Base-by-base conservation (phyloP, 2,888 invertebrate species). In the Clivina fossor region DNA sequence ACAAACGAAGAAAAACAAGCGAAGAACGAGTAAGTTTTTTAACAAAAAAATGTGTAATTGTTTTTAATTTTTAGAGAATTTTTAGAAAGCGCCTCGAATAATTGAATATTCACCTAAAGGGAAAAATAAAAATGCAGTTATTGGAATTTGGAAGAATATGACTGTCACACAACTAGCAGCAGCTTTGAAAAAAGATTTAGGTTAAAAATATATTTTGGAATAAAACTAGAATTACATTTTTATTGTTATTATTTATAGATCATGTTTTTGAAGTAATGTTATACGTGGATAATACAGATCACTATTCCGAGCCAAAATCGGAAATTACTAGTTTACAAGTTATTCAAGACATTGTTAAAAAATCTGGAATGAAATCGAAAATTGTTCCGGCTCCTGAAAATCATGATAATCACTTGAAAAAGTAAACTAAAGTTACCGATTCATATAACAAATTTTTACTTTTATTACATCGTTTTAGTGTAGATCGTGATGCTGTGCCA, bases 141-240 rank as follows among this genome's bases (percentile, higher is more conserved):
- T 90, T 0, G 82, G 84, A 41, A 78, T 93, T 59, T 92, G 92
- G 90, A 75, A 81, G 38, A 81, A 87, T 65, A 93, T 94, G 81
- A 90, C 90, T 0, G 85, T 93, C 0, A 68, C 71, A 19, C 86
- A 94, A 65, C 70, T 95, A 51, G 87, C 91, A 0, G 67, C 76
- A 41, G 78, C 83, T 0, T 67, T 89, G 22, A 73, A 78, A 2
- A 83, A 82, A 68, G 78, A 85, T 68, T 66, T 85, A 59, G 84
- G 86, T 83, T 74, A 40, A 19, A 41, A 50, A 19, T 8, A 33
- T 19, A 28, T 49, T 38, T 50, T 32, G 7, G 9, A n/a, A n/a
- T n/a, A n/a, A n/a, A n/a, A n/a, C n/a, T n/a, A n/a, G n/a, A n/a
- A n/a, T n/a, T n/a, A n/a, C 41, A 19, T 11, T 15, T 32, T 26